Percentiles rank a stretch among this genome's conserved stretches.
Evolutionary conservation across 2,113 vertebrate species (phyloP).

Genomic region (Mirza zaza): DNA sequence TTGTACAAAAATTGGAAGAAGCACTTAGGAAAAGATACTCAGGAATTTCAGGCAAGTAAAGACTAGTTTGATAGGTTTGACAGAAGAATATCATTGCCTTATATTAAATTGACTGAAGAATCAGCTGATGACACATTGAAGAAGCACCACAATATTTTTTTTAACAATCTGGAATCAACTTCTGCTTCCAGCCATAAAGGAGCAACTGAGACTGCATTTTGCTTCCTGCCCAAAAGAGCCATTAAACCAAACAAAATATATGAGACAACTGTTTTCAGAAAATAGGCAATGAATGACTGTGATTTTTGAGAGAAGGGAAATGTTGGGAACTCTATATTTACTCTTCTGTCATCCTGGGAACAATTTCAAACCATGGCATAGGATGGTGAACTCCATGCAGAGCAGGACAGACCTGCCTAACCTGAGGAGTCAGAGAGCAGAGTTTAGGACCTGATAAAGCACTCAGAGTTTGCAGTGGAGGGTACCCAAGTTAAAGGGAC

Average conservation of each 20-base stretch:
- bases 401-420: background rate
- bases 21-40: background rate
- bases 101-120: background rate
- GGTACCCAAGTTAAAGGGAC: background rate
- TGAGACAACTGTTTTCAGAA: background rate
- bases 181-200: background rate
- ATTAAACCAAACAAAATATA: background rate
- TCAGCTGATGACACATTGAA: background rate
- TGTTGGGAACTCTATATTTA: background rate
- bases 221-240: background rate
- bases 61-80: background rate
- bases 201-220: background rate
- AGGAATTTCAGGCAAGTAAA: background rate
- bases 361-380: background rate
- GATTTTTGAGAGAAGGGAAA: background rate
- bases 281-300: background rate
- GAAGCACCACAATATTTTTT: background rate
- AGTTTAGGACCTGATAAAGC: background rate
- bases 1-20: background rate
- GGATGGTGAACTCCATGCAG: background rate
- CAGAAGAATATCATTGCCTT: background rate
- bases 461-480: background rate
- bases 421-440: background rate
- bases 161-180: background rate
- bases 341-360: background rate